Evolutionary conservation across 35 echinoderm and acorn worm genomes (phyloP), one percentile per base, ranked within the genome.

Genomic region (Ophioderma brevispina): DNA sequence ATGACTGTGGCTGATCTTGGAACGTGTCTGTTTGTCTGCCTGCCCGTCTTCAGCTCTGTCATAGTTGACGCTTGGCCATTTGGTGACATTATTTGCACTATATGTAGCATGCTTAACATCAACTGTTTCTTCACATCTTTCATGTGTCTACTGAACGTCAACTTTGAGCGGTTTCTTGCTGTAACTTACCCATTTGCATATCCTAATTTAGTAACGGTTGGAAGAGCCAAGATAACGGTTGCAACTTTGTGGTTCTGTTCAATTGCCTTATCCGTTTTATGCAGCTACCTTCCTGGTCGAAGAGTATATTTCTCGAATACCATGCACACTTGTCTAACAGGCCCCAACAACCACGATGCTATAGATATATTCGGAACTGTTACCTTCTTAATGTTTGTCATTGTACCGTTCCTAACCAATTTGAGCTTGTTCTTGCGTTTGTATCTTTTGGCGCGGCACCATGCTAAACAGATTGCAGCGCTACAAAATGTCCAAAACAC

Each of bases 1-100:
- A n/a, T 85, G 52, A 59, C 83, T 25, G 32, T 85, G 13, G 63
- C 83, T 30, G 83, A 85, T 63, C 52, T 85, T 21, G 33, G 35
- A 32, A 23, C 83, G 6, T 49, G 83, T 13, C 13, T 85, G 17
- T 33, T 33, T 23, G 23, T 43, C 13, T 32, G 33, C n/a, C 0
- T 64, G 50, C 83, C 83, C 13, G 70, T 6, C 23, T 35, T 85
- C 31, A 32, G 23, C 25, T 33, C 83, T 31, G 70, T 55, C 5
- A 59, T 59, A 0, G 63, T 70, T 32, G 52, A 85, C n/a, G 15
- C 50, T 13, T 85, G 83, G 83, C 83, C 79, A 10, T 85, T 64
- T 37, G 83, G 83, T 38, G 43, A 85, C 6, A 17, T 13, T 23
- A 14, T 63, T 25, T 85, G 83, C n/a, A 37, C 46, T 21, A 75